Evolutionary conservation across 2,888 invertebrate species (phyloP).

Genomic region (Operophtera brumata): DNA sequence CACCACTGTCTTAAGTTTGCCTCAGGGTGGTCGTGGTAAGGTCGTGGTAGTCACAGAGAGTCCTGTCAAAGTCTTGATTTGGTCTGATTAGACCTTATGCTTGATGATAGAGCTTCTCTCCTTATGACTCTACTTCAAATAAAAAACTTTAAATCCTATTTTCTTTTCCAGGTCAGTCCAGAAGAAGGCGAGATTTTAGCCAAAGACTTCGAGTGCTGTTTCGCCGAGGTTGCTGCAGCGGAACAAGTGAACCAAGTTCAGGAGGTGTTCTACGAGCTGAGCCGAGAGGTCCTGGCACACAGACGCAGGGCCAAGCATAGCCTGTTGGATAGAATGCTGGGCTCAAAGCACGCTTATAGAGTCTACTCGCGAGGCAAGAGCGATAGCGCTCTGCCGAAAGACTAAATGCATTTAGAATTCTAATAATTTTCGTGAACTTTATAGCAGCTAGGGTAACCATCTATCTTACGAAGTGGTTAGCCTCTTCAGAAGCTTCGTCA

Average conservation of each 20-base stretch:
- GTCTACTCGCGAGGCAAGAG: slow-evolving; percentile 93
- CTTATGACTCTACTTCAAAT: too few species aligned
- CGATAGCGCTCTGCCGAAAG: slow-evolving; percentile 92
- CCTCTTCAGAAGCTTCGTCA: too few species aligned
- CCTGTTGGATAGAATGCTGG: slow-evolving; percentile 90
- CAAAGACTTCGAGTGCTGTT: slow-evolving; percentile 93
- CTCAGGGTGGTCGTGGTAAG: too few species aligned
- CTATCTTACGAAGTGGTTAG: too few species aligned
- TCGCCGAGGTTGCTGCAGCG: slow-evolving; percentile 93
- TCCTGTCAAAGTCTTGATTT: too few species aligned
- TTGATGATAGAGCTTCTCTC: too few species aligned
- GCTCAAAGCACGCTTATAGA: slow-evolving; percentile 85
- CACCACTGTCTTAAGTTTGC: too few species aligned
- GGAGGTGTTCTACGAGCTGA: slow-evolving; percentile 91
- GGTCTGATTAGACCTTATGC: too few species aligned
- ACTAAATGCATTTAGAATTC: slow-evolving; percentile 63
- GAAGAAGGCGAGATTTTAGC: slow-evolving; percentile 95
- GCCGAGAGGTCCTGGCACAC: slow-evolving; percentile 89
- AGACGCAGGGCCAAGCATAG: slow-evolving; percentile 93
- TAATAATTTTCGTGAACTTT: not conserved
- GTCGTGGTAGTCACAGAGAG: too few species aligned
- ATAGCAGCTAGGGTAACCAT: not conserved
- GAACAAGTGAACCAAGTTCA: slow-evolving; percentile 93
- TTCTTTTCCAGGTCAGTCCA: slow-evolving; percentile 82
- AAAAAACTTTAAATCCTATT: too few species aligned